phyloP scores from a whole-genome alignment of 1,140 invertebrate genomes.

The Uloborus diversus region DNA sequence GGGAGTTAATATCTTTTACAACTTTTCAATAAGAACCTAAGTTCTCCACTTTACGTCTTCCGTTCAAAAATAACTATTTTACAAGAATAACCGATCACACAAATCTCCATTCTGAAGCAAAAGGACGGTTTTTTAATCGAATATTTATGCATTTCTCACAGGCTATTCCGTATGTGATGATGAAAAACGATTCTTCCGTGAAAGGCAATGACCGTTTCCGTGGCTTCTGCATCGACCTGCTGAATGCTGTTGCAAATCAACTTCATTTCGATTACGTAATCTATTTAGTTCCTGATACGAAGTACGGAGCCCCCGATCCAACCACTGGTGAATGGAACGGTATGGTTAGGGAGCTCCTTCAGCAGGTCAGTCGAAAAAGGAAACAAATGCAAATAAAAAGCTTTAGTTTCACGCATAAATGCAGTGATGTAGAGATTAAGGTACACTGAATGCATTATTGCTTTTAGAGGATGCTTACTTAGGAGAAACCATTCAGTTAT shows the following conservation, averaged over 20 bases:
- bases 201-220: conserved; percentile 89
- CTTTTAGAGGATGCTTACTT: too few species aligned
- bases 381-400: too few species aligned
- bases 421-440: too few species aligned
- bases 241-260: conserved; percentile 80
- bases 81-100: too few species aligned
- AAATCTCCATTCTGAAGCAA: too few species aligned
- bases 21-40: too few species aligned
- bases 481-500: too few species aligned
- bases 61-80: too few species aligned
- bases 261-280: conserved; percentile 94
- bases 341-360: conserved; percentile 80
- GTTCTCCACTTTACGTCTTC: too few species aligned
- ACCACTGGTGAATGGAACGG: conserved; percentile 96
- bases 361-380: conserved; percentile 72
- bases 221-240: conserved; percentile 96
- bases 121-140: background rate
- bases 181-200: conserved; percentile 74
- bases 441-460: too few species aligned
- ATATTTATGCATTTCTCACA: conserved; percentile 61
- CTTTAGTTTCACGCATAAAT: too few species aligned
- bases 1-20: too few species aligned
- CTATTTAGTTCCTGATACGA: conserved; percentile 88
- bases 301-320: conserved; percentile 92
- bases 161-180: conserved; percentile 78